Evolutionary conservation across 2,888 invertebrate species (phyloP), one percentile per base, ranked within the genome.

Genomic region (Psococerastis gibbosa): DNA sequence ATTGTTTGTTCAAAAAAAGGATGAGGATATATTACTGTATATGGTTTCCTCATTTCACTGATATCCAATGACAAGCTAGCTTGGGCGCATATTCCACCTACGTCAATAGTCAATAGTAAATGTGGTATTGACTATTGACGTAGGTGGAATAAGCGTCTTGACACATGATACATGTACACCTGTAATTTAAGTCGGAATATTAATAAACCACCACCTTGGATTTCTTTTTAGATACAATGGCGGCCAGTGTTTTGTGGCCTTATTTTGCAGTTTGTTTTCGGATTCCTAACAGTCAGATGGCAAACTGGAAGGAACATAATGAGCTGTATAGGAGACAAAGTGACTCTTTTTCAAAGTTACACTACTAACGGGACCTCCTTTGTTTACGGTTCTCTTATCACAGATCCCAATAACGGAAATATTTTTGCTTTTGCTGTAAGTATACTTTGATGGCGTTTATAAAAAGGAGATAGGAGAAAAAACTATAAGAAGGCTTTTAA

Each of bases 381-480:
- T 57, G 82, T 91, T 0, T 97, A 83, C 55, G 87, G 88, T 0
- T 66, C 75, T 1, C 55, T 67, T 0, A 62, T 84, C 0, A 72
- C 83, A 6, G 50, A 55, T 32, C 48, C 55, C 3, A 55, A 59
- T 13, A 56, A 60, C 0, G 59, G 70, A 49, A 63, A 64, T 46
- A 75, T 79, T 13, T 92, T 95, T 57, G 91, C 88, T 0, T 94
- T 95, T 59, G 71, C 78, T 58, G 89, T 89, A 58, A 68, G 27
- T 27, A n/a, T n/a, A n/a, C n/a, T n/a, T n/a, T n/a, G n/a, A n/a
- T n/a, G n/a, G n/a, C n/a, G n/a, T n/a, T n/a, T n/a, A n/a, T n/a
- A n/a, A n/a, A n/a, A n/a, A n/a, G n/a, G 20, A 22, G 13, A 3
- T 42, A 32, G 6, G 18, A 38, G 5, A 20, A 27, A 22, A n/a